Percentiles rank a stretch among this genome's conserved stretches.
These are phyloP conservation scores for Neotoxoptera formosana DNA, from an alignment of 1,140 invertebrate genomes.

Conservation along the genomic window DNA sequence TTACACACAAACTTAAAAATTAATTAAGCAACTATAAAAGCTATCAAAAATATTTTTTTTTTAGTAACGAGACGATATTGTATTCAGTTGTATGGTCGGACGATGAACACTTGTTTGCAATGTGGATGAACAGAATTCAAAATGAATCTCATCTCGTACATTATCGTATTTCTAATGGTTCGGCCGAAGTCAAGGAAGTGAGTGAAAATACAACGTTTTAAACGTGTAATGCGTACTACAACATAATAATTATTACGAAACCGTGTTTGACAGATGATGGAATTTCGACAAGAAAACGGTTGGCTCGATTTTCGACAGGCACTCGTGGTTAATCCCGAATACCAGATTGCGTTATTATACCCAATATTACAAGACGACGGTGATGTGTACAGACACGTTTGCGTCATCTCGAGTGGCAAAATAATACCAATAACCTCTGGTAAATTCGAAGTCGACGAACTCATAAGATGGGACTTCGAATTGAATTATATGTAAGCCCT, in stretches of 20 bases:
- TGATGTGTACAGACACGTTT: neutral
- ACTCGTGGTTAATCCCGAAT: neutral
- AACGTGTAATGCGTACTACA: neutral
- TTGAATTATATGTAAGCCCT: constrained; percentile 36
- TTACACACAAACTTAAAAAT: neutral
- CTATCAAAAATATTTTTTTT: neutral
- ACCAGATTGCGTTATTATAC: constrained; percentile 5
- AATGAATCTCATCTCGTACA: constrained; percentile 39
- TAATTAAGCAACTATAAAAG: neutral
- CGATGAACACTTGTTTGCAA: neutral
- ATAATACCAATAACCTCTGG: constrained; percentile 11
- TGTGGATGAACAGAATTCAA: constrained; percentile 55
- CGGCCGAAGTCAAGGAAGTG: neutral
- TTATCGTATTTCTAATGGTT: neutral
- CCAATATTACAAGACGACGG: neutral
- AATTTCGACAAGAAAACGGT: constrained; percentile 38
- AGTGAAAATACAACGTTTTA: neutral
- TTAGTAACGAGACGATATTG: constrained; percentile 23
- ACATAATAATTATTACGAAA: neutral
- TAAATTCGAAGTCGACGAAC: neutral
- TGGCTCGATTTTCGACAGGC: constrained; percentile 27
- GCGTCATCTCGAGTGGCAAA: neutral
- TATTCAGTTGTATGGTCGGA: constrained; percentile 17
- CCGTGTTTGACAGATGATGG: neutral
- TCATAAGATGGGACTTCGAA: constrained; percentile 41